These are phyloP conservation scores for Alca torda DNA, from an alignment of 2,797 vertebrate species.

Conservation along the genomic window DNA sequence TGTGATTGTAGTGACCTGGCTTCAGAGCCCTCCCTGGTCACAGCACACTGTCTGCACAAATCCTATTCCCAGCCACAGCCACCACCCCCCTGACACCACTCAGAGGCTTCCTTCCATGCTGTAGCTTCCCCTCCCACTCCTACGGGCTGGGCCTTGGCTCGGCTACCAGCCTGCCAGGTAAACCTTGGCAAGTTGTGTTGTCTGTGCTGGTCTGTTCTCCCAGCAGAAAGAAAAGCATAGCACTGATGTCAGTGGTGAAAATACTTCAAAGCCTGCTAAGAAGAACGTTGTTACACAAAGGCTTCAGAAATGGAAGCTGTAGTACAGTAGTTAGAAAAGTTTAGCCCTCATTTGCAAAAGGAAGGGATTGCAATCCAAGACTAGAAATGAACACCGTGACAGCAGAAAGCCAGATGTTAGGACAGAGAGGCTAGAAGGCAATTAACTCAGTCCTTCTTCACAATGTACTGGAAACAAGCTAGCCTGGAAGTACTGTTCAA, in stretches of 20 bases:
- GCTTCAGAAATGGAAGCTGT: neutral
- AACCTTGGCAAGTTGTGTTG: neutral
- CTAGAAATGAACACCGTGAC: neutral
- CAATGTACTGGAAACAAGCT: neutral
- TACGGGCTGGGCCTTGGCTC: neutral
- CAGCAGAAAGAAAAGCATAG: neutral
- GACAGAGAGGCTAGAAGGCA: neutral
- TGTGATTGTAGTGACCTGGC: neutral
- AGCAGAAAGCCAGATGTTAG: neutral
- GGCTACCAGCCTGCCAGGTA: neutral
- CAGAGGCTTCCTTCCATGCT: neutral
- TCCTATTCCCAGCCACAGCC: neutral
- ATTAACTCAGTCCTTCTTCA: neutral
- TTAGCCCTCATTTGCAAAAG: neutral
- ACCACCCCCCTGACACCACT: accelerated
- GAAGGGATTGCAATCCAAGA: neutral
- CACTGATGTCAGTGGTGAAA: neutral
- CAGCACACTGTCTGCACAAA: neutral
- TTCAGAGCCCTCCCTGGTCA: neutral
- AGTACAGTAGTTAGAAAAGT: neutral
- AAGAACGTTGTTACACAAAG: neutral
- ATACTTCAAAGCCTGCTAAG: neutral
- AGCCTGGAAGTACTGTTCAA: neutral
- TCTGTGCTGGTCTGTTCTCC: neutral
- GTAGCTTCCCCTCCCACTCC: neutral